Base-by-base conservation (phyloP, 2,888 invertebrate species). In the Phyto melanocephala region DNA sequence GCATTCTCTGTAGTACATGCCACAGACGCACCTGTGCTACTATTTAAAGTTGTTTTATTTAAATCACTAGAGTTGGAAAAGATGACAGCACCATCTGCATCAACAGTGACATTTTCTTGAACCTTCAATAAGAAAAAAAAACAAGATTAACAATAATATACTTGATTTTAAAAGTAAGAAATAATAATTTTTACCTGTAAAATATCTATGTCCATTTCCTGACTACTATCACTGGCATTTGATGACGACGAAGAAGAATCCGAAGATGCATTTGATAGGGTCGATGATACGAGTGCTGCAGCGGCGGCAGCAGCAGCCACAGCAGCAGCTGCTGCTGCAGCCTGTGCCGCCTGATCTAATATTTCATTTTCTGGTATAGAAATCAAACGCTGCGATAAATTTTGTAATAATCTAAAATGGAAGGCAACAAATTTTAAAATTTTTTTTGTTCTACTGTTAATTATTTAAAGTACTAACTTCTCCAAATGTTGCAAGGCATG, bases 401-500 rank as follows among this genome's bases (percentile, higher is more conserved):
- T 92, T 88, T 93, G 92, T 20, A 95, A 89, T 81, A 95, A 89
- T 88, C 93, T 93, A 85, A 2, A 81, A n/a, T 50, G 22, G 45
- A 37, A 45, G 45, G 5, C 33, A 74, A 52, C 54, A 54, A 63
- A 24, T 28, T 28, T 28, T 3, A 28, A 6, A 28, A 3, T 5
- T 28, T 28, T 28, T 28, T 28, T 20, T 7, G 4, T 13, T n/a
- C n/a, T 15, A 20, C 13, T 47, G 33, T 2, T 13, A 17, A 17
- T 22, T 37, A 11, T 8, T 4, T 1, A 33, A 63, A 10, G 10
- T 56, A 63, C 90, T 77, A 89, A 94, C 94, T 92, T 93, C 88
- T 94, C 93, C 63, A 97, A 91, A 89, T 97, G 97, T 70, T 93
- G 93, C 82, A 97, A 92, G 5, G 96, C 95, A 86, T 93, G 93